phyloP scores from a whole-genome alignment of 1,140 invertebrate species.

The Pogonus chalceus region DNA sequence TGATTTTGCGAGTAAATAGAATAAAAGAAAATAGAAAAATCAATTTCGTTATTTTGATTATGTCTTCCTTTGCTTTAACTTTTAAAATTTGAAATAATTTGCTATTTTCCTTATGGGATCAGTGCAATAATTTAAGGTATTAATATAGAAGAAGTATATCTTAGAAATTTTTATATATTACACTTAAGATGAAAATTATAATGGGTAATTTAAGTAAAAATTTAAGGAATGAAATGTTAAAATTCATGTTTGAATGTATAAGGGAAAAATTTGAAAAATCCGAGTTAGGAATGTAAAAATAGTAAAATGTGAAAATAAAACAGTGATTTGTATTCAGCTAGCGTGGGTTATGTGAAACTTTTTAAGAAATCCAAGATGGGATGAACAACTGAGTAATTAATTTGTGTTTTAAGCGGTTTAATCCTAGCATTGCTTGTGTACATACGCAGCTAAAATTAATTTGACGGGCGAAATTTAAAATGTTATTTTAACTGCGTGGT shows the following conservation, averaged over 20 bases:
- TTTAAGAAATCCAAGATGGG: neutral
- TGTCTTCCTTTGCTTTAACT: no score
- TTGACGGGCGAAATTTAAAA: neutral
- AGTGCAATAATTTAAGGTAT: no score
- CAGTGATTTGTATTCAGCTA: neutral
- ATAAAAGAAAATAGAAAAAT: no score
- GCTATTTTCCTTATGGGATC: no score
- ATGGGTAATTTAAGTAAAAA: no score
- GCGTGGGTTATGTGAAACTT: neutral
- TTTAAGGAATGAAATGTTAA: neutral
- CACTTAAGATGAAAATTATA: no score
- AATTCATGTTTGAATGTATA: neutral
- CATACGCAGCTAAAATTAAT: neutral
- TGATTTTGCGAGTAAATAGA: no score
- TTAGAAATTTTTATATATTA: no score
- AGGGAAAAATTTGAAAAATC: neutral
- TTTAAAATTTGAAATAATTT: no score
- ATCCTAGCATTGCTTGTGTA: neutral
- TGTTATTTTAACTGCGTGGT: neutral
- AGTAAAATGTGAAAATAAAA: neutral
- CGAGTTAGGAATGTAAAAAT: neutral
- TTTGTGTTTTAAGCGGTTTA: neutral
- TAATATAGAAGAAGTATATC: no score
- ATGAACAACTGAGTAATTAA: neutral
- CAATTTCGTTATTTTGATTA: no score